These are phyloP conservation scores for Dermochelys coriacea DNA, from an alignment of 2,797 vertebrate genomes.

Conservation along the genomic window DNA sequence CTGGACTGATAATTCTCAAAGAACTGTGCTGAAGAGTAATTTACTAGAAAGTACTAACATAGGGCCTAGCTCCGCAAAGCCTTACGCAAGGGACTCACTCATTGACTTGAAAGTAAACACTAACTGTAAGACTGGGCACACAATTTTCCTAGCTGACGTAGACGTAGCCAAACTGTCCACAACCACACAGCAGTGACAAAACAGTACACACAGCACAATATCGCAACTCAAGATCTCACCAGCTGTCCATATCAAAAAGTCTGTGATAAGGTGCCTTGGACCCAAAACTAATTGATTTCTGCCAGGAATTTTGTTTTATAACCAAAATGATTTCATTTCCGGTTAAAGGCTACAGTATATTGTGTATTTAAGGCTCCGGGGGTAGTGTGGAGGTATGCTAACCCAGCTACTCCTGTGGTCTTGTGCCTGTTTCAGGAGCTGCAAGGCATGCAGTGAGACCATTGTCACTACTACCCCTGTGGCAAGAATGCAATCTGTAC, in stretches of 20 bases:
- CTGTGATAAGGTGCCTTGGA: neutral
- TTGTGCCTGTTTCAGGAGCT: neutral
- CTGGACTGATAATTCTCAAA: neutral
- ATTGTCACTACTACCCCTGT: neutral
- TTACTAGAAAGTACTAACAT: neutral
- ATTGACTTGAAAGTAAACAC: neutral
- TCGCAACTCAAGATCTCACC: neutral
- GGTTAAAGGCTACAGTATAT: fast-evolving
- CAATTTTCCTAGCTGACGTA: neutral
- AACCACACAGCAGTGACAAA: neutral
- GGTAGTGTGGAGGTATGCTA: neutral
- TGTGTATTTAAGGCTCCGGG: neutral
- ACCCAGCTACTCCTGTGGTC: too few species aligned
- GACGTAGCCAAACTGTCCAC: neutral
- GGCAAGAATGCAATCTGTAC: neutral
- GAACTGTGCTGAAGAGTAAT: neutral
- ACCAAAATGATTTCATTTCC: fast-evolving
- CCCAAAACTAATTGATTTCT: neutral
- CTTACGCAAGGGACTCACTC: neutral
- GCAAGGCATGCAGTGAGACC: neutral
- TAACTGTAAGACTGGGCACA: neutral
- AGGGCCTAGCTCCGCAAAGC: neutral
- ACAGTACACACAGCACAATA: neutral
- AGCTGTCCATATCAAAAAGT: neutral
- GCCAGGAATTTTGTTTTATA: neutral